Evolutionary conservation across 2,797 vertebrate species (phyloP).

Genomic region (Sebastolobus alascanus): DNA sequence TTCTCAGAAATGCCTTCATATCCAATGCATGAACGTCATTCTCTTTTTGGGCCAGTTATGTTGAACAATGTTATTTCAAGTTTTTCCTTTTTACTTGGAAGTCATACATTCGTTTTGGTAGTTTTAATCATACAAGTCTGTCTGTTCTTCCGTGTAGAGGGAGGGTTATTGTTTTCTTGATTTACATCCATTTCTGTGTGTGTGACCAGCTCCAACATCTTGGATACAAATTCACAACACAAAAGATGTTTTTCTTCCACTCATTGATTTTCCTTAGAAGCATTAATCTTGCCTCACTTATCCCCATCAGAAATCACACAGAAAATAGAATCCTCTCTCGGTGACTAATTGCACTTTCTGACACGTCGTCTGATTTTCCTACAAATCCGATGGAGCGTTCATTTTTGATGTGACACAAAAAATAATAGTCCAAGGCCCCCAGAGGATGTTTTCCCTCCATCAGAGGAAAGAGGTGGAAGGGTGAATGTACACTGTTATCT

Average conservation of each 20-base stretch:
- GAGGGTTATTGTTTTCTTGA: slow-evolving; percentile 39
- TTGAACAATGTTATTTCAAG: background rate
- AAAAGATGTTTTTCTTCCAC: slow-evolving; percentile 56
- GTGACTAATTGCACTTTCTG: slow-evolving; percentile 60
- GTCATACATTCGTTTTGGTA: background rate
- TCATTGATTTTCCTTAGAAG: slow-evolving; percentile 56
- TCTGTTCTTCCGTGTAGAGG: background rate
- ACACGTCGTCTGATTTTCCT: slow-evolving; percentile 51
- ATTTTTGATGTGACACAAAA: slow-evolving; percentile 48
- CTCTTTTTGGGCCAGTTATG: background rate
- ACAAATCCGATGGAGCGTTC: slow-evolving; percentile 37
- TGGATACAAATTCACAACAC: slow-evolving; percentile 48
- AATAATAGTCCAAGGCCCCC: slow-evolving; percentile 36
- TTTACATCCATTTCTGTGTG: slow-evolving; percentile 34
- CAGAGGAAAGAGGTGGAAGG: slow-evolving; percentile 43
- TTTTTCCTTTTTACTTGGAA: slow-evolving; percentile 1
- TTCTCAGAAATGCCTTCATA: background rate
- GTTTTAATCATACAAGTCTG: slow-evolving; percentile 11
- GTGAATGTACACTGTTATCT: slow-evolving; percentile 64
- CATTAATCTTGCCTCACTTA: slow-evolving; percentile 62
- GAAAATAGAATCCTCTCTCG: slow-evolving; percentile 39
- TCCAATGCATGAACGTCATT: background rate
- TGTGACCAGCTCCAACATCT: slow-evolving; percentile 13
- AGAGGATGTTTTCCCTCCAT: slow-evolving; percentile 40
- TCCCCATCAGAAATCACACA: slow-evolving; percentile 58